Conservation (phyloP, 2,888 invertebrate genomes). For the Drosophila tripunctata region DNA sequence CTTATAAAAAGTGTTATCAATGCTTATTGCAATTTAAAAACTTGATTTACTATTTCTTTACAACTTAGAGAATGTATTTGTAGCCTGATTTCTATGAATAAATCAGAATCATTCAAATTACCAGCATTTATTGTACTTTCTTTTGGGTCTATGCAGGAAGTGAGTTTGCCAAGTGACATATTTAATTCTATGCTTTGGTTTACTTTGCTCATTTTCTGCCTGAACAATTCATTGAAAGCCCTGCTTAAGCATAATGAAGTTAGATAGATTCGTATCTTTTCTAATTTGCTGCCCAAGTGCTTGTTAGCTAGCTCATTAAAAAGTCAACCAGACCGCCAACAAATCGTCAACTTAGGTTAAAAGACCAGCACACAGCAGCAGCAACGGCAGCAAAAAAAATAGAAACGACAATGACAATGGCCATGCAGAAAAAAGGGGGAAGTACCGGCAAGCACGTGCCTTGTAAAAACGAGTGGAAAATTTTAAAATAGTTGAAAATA, state of each 20-base stretch:
- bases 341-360: slow-evolving; percentile 49
- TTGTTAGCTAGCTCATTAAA: slow-evolving; percentile 56
- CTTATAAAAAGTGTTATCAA: no score
- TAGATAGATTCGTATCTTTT: slow-evolving; percentile 39
- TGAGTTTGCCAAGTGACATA: slow-evolving; percentile 11
- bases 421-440: slow-evolving; percentile 14
- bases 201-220: slow-evolving; percentile 17
- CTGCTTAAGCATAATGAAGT: slow-evolving; percentile 22
- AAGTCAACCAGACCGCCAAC: slow-evolving; percentile 57
- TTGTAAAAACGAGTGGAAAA: slow-evolving; percentile 56
- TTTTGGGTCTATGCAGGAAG: not conserved
- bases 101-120: not conserved
- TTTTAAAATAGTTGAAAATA: slow-evolving; percentile 56
- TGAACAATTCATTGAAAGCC: slow-evolving; percentile 11
- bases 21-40: no score
- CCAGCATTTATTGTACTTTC: not conserved
- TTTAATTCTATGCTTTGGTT: slow-evolving; percentile 16
- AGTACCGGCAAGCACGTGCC: slow-evolving; percentile 46
- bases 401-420: slow-evolving; percentile 15
- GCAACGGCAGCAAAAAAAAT: not conserved
- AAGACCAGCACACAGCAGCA: slow-evolving; percentile 7
- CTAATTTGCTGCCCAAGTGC: slow-evolving; percentile 33
- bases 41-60: not conserved
- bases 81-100: not conserved
- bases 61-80: not conserved